phyloP scores from a whole-genome alignment of 2,888 invertebrate genomes.

The Platycheirus rosarum region DNA sequence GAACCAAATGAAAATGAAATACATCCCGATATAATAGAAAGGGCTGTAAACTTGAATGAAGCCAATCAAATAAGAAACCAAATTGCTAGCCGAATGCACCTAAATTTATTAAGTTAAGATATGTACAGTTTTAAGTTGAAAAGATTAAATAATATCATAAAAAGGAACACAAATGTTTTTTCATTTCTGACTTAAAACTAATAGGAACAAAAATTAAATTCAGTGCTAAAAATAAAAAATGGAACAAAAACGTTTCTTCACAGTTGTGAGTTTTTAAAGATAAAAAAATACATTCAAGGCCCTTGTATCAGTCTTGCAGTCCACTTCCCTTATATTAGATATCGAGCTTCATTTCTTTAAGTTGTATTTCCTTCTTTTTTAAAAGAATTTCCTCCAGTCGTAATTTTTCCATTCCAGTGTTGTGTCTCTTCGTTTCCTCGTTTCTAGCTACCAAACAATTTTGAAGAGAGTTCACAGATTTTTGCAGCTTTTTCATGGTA shows the following conservation, averaged over 20 bases:
- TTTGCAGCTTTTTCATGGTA: constrained; percentile 1
- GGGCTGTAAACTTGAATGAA: too few relatives aligned
- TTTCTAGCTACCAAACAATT: constrained; percentile 8
- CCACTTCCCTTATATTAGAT: constrained; percentile 3
- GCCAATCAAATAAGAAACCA: too few relatives aligned
- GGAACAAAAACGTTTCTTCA: background rate
- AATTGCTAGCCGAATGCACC: too few relatives aligned
- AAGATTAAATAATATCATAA: too few relatives aligned
- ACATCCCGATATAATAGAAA: too few relatives aligned
- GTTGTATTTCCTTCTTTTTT: constrained; percentile 5
- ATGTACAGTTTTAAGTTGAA: too few relatives aligned
- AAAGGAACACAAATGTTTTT: too few relatives aligned
- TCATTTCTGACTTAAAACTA: too few relatives aligned
- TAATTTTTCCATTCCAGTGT: constrained; percentile 12
- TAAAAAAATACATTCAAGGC: background rate
- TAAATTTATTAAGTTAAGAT: too few relatives aligned
- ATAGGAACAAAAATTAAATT: constrained; percentile 1
- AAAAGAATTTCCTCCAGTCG: constrained; percentile 3
- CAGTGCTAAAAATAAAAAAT: background rate
- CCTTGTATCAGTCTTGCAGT: background rate
- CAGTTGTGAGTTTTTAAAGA: constrained; percentile 10
- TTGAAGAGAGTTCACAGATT: constrained; percentile 9
- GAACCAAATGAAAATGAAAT: too few relatives aligned
- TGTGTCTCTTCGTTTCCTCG: constrained; percentile 15
- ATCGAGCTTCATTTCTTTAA: constrained; percentile 20